phyloP scores from a whole-genome alignment of 2,888 invertebrate genomes.

The Napeogenes sylphis region DNA sequence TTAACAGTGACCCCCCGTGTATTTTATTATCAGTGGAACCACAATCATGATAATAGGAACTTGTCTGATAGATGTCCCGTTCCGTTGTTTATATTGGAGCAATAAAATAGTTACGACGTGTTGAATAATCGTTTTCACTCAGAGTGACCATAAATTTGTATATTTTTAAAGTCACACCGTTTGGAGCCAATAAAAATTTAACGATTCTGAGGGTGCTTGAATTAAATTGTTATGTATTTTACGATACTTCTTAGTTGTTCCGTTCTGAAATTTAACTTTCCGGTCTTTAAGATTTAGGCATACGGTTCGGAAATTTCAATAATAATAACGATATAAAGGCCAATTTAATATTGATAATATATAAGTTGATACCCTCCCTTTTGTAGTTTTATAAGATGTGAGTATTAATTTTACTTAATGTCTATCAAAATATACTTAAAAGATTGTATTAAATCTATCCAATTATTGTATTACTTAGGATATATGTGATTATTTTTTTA shows the following conservation, averaged over 20 bases:
- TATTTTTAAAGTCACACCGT: conserved; percentile 75
- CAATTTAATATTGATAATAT: too few relatives aligned
- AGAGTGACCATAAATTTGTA: conserved; percentile 77
- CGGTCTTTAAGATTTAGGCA: not conserved
- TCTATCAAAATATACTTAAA: not conserved
- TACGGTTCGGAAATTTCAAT: not conserved
- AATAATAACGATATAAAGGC: too few relatives aligned
- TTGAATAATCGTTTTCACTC: conserved; percentile 74
- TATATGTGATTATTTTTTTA: too few relatives aligned
- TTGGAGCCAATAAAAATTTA: conserved; percentile 75
- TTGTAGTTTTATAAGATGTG: too few relatives aligned
- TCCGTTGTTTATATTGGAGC: conserved; percentile 70
- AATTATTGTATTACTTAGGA: too few relatives aligned
- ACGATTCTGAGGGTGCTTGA: conserved; percentile 68
- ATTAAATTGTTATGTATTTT: conserved; percentile 65
- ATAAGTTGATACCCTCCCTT: too few relatives aligned
- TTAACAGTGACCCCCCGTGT: conserved; percentile 11
- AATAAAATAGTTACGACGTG: conserved; percentile 77
- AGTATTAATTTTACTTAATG: too few relatives aligned
- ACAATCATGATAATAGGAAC: conserved; percentile 27
- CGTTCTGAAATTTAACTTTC: conserved; percentile 25
- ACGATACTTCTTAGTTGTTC: conserved; percentile 42
- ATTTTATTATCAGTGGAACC: conserved; percentile 13
- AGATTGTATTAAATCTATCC: too few relatives aligned
- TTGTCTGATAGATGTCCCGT: conserved; percentile 51